These are phyloP conservation scores for Cynocephalus volans DNA, from an alignment of 2,113 vertebrate genomes.

Conservation along the genomic window DNA sequence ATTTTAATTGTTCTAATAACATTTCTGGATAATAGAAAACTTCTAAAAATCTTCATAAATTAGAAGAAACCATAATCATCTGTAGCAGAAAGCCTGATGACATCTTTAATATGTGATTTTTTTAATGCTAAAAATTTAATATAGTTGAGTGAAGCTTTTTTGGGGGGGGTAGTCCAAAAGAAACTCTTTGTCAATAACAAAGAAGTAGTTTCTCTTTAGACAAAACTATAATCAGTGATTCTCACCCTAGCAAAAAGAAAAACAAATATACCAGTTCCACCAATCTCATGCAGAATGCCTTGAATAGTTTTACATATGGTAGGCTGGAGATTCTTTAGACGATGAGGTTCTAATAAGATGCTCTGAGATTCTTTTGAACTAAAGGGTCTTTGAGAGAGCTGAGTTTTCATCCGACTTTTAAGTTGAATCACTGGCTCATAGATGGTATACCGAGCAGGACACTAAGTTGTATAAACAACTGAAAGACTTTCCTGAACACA, in stretches of 20 bases:
- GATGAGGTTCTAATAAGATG: slow-evolving; percentile 89
- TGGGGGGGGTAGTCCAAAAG: background rate
- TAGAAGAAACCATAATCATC: slow-evolving; percentile 36
- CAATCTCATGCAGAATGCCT: slow-evolving; percentile 95
- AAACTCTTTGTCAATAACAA: slow-evolving; percentile 43
- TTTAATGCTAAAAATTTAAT: slow-evolving; percentile 49
- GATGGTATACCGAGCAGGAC: slow-evolving; percentile 95
- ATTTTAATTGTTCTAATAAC: slow-evolving; percentile 13
- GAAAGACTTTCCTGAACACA: slow-evolving; percentile 94
- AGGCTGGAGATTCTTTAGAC: slow-evolving; percentile 91
- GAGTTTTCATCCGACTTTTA: slow-evolving; percentile 94
- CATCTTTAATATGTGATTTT: background rate
- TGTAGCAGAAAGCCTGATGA: slow-evolving; percentile 10
- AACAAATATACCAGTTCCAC: slow-evolving; percentile 95
- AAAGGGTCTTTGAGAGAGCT: slow-evolving; percentile 96
- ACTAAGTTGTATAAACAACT: slow-evolving; percentile 93
- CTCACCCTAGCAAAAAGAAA: slow-evolving; percentile 98
- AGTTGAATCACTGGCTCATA: slow-evolving; percentile 98
- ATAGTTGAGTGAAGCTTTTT: background rate
- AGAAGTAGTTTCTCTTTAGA: slow-evolving; percentile 21
- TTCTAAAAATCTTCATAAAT: slow-evolving; percentile 57
- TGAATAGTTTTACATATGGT: slow-evolving; percentile 93
- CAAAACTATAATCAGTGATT: slow-evolving; percentile 4
- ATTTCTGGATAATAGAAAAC: slow-evolving; percentile 44
- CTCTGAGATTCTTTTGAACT: slow-evolving; percentile 96